A percentile compares a stretch with the other conserved stretches of the same genome.
Conservation (phyloP, 1,140 invertebrate species). For the Manduca sexta region DNA sequence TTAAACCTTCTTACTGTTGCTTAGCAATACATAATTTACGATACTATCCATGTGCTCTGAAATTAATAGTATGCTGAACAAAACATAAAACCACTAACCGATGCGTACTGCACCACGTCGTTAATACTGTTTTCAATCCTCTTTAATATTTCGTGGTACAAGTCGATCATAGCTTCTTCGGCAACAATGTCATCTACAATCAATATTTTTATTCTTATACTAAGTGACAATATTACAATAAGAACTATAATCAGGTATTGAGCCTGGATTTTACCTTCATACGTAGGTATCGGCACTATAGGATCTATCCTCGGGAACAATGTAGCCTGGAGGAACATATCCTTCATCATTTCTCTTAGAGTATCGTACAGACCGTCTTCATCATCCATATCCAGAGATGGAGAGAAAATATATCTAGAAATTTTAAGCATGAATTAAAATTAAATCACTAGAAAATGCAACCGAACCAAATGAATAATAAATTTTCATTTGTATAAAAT, state of each 20-base stretch:
- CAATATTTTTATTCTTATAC: slow-evolving; percentile 11
- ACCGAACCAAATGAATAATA: neutral
- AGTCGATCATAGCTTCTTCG: slow-evolving; percentile 54
- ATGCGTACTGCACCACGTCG: slow-evolving; percentile 50
- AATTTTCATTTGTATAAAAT: neutral
- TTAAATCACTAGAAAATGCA: slow-evolving; percentile 1
- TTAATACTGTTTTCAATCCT: slow-evolving; percentile 56
- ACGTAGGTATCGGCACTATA: slow-evolving; percentile 44
- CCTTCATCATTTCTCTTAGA: slow-evolving; percentile 65
- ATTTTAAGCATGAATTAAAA: neutral
- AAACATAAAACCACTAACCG: slow-evolving; percentile 32
- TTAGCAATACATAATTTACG: too few species aligned
- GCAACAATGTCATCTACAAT: slow-evolving; percentile 57
- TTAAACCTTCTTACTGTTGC: too few species aligned
- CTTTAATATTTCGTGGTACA: slow-evolving; percentile 60
- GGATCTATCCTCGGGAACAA: slow-evolving; percentile 62
- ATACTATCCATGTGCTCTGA: too few species aligned
- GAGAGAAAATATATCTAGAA: slow-evolving; percentile 67
- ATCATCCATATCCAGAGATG: slow-evolving; percentile 55
- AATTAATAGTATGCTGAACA: too few species aligned
- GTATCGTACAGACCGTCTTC: slow-evolving; percentile 53
- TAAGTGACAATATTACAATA: slow-evolving; percentile 2
- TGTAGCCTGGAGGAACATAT: slow-evolving; percentile 64
- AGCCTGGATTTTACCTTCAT: slow-evolving; percentile 50
- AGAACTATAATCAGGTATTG: neutral